Evolutionary conservation across 2,888 invertebrate species (phyloP).

Genomic region (Oeneis ivallda): DNA sequence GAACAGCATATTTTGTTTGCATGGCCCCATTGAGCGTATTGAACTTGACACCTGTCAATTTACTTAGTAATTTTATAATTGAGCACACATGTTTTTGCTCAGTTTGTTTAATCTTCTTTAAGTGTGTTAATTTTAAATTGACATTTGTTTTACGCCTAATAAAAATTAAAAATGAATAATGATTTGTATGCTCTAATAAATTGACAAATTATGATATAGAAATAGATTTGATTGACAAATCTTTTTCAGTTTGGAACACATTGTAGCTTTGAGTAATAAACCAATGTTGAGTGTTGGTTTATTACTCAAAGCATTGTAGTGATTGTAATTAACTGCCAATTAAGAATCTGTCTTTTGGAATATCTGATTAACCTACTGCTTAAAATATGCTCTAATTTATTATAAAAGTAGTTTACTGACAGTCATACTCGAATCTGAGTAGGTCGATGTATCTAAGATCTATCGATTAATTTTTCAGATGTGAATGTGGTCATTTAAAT

Average conservation of each 20-base stretch:
- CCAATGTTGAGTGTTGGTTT: neutral
- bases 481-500: too few species aligned
- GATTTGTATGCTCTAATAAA: slow-evolving; percentile 1
- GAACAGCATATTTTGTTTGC: slow-evolving; percentile 4
- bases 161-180: neutral
- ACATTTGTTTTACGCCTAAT: neutral
- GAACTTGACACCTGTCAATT: slow-evolving; percentile 16
- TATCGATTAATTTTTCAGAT: too few species aligned
- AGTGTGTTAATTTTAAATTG: neutral
- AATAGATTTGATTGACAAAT: slow-evolving; percentile 1
- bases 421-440: too few species aligned
- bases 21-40: neutral
- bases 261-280: neutral
- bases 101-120: neutral
- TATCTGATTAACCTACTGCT: neutral
- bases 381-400: neutral
- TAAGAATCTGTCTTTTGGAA: neutral
- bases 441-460: too few species aligned
- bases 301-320: too few species aligned
- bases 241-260: neutral
- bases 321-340: too few species aligned
- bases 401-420: neutral
- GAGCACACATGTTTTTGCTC: neutral
- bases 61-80: neutral
- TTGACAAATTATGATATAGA: neutral